phyloP scores from a whole-genome alignment of 2,888 invertebrate species.

The Norana najaformis region DNA sequence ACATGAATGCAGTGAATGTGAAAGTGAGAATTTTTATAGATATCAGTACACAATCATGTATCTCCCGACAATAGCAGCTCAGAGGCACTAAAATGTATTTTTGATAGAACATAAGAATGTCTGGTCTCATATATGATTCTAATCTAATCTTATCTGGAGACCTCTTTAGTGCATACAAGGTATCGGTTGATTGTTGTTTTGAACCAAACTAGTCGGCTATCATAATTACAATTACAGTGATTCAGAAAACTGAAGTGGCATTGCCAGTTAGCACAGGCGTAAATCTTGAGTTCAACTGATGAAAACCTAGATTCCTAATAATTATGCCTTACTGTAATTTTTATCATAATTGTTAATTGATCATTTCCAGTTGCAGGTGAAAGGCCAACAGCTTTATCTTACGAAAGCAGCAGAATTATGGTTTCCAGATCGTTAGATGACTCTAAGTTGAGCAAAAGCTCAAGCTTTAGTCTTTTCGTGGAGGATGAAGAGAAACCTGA shows the following conservation, averaged over 20 bases:
- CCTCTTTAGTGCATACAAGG: background rate
- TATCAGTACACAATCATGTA: too few species aligned
- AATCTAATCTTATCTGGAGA: background rate
- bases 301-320: too few species aligned
- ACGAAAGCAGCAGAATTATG: background rate
- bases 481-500: background rate
- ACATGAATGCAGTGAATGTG: too few species aligned
- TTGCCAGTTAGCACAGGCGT: too few species aligned
- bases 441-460: background rate
- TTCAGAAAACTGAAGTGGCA: too few species aligned
- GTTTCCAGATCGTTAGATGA: background rate
- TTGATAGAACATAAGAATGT: background rate
- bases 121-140: background rate
- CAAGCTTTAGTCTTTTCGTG: background rate
- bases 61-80: too few species aligned
- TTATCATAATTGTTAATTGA: background rate
- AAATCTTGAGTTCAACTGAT: too few species aligned
- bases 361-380: conserved; percentile 8
- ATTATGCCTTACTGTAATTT: background rate
- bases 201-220: background rate
- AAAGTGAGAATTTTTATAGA: too few species aligned
- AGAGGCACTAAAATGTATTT: too few species aligned
- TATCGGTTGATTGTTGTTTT: background rate
- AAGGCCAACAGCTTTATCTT: background rate
- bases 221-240: background rate